A percentile compares a stretch with the other conserved stretches of the same genome.
Evolutionary conservation across 2,888 invertebrate species (phyloP).

Genomic region (Dione vanillae): DNA sequence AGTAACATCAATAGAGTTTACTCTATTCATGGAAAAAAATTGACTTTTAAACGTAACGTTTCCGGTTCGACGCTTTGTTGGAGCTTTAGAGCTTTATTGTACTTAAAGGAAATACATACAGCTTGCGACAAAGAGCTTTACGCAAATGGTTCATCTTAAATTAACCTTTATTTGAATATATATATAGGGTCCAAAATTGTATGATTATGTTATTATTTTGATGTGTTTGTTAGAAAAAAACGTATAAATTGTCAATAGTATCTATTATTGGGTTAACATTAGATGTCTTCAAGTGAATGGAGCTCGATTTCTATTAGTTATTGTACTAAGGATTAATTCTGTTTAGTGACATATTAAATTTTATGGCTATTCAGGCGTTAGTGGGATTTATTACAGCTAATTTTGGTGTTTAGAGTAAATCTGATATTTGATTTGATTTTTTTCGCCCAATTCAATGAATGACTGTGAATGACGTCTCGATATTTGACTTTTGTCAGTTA

Average conservation of each 20-base stretch:
- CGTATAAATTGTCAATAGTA: conserved; percentile 47
- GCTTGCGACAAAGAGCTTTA: neutral
- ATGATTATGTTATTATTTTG: conserved; percentile 5
- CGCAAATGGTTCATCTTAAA: neutral
- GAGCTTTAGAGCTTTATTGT: conserved; percentile 46
- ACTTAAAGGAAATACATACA: conserved; percentile 52
- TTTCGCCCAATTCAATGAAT: neutral
- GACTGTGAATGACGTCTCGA: neutral
- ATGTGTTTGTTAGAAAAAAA: conserved; percentile 42
- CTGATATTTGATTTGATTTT: conserved; percentile 16
- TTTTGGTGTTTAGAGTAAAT: conserved; percentile 29
- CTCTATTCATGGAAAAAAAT: conserved; percentile 53
- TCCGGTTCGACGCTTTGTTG: conserved; percentile 61
- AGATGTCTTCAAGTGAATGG: conserved; percentile 50
- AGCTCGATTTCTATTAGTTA: conserved; percentile 51
- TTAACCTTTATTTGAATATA: neutral
- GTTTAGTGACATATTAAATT: conserved; percentile 49
- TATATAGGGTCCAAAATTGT: conserved; percentile 4
- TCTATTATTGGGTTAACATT: conserved; percentile 46
- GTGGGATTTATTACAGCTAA: conserved; percentile 36
- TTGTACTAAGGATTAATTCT: conserved; percentile 53
- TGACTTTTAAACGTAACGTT: conserved; percentile 57
- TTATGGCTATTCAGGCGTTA: conserved; percentile 45
- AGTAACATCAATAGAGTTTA: conserved; percentile 56
- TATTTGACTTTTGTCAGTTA: conserved; percentile 9